Conservation (phyloP, 2,888 invertebrate species). For the Bellardia bayeri region DNA sequence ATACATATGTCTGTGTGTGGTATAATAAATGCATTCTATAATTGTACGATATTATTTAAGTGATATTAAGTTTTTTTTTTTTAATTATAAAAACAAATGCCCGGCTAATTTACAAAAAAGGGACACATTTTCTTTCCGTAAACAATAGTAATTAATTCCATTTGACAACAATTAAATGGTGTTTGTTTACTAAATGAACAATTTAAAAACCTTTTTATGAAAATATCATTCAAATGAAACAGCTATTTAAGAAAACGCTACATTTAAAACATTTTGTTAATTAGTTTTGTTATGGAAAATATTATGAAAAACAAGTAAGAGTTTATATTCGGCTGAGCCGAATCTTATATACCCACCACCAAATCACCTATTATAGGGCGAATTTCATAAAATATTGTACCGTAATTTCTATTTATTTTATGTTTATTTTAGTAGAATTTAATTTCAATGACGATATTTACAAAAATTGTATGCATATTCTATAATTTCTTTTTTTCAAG, state of each 20-base stretch:
- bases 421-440: no score
- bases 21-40: neutral
- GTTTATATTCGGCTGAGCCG: no score
- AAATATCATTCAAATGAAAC: neutral
- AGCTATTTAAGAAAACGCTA: neutral
- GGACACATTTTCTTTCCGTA: neutral
- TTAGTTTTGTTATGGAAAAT: no score
- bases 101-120: slow-evolving; percentile 7
- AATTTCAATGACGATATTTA: no score
- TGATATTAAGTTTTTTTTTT: neutral
- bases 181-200: neutral
- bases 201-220: neutral
- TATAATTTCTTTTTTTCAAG: no score
- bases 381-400: no score
- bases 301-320: no score
- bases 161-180: slow-evolving; percentile 1
- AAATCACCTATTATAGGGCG: no score
- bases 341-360: no score
- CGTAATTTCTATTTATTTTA: no score
- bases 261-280: no score
- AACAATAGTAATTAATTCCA: slow-evolving; percentile 8
- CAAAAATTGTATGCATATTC: no score
- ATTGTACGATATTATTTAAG: neutral
- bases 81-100: slow-evolving; percentile 20
- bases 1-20: neutral